Conservation (phyloP, 2,113 vertebrate species). For the Myotis lucifugus region DNA sequence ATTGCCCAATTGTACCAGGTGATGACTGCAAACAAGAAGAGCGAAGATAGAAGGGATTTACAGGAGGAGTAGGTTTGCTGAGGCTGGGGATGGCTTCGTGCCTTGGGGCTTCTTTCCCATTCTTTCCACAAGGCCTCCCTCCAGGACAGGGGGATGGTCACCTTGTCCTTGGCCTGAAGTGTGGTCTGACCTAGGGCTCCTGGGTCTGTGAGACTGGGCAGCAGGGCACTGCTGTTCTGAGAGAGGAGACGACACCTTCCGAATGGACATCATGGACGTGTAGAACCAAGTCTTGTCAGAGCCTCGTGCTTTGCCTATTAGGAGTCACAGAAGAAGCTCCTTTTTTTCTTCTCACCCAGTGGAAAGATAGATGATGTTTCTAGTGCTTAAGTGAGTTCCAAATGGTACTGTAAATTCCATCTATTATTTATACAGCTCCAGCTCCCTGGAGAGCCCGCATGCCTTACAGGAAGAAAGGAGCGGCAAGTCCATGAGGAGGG, state of each 20-base stretch:
- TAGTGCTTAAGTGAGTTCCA: slow-evolving; percentile 72
- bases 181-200: background rate
- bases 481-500: background rate
- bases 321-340: background rate
- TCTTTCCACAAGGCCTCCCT: background rate
- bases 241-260: background rate
- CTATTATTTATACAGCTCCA: slow-evolving; percentile 76
- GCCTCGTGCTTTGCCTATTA: background rate
- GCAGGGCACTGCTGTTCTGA: background rate
- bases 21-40: background rate
- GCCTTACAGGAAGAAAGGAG: slow-evolving; percentile 57
- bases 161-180: background rate
- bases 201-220: background rate
- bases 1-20: background rate
- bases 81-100: background rate
- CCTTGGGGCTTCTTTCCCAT: background rate
- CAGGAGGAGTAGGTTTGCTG: background rate
- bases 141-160: background rate
- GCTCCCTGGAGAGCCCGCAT: slow-evolving; percentile 57
- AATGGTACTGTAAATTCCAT: slow-evolving; percentile 77
- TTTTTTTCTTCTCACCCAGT: slow-evolving; percentile 11
- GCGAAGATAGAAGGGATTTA: background rate
- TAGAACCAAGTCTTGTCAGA: background rate
- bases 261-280: background rate
- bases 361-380: slow-evolving; percentile 51